Evolutionary conservation across 2,888 invertebrate genomes (phyloP), one percentile per base, ranked within the genome.

Genomic region (Sesia apiformis): DNA sequence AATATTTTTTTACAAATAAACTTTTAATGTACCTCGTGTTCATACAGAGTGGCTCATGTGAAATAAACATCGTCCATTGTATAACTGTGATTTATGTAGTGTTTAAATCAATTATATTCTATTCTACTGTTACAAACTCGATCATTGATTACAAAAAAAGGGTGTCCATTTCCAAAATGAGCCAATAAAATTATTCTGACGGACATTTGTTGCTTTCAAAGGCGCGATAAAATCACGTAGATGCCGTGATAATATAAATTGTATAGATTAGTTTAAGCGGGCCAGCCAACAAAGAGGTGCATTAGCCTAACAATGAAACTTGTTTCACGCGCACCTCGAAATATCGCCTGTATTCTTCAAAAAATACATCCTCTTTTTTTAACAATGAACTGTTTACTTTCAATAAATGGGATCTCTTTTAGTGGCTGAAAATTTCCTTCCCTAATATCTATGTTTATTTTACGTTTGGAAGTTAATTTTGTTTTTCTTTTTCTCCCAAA

Each of bases 331-430:
- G 46, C 46, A 50, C 50, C 39, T 38, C 39, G 7, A 42, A 6
- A 42, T 6, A 46, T 8, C 46, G 46, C 46, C 23, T 46, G 46
- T 46, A 46, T 46, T 23, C 23, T 23, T 46, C 46, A 46, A 46
- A 46, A 50, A 50, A 38, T 7, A 7, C 50, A 38, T 50, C 50
- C 7, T 38, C 40, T 5, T 52, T 52, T 52, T 23, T 43, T 53
- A 55, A 62, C 58, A 63, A 59, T 55, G 57, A 56, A 55, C 56
- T 61, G 61, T 60, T 59, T 62, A 57, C 58, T 55, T 57, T 56
- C 59, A 57, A 54, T 60, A 63, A n/a, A 61, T 58, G 52, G 59
- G 56, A 63, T 53, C 40, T 23, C 40, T 53, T 53, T 53, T 43
- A 23, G 39, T 40, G 38, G 42, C 50, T 51, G 38, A 7, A 52